Percentiles rank a stretch among this genome's conserved stretches.
Conservation (phyloP, 2,113 vertebrate species). For the Marmota flaviventris region DNA sequence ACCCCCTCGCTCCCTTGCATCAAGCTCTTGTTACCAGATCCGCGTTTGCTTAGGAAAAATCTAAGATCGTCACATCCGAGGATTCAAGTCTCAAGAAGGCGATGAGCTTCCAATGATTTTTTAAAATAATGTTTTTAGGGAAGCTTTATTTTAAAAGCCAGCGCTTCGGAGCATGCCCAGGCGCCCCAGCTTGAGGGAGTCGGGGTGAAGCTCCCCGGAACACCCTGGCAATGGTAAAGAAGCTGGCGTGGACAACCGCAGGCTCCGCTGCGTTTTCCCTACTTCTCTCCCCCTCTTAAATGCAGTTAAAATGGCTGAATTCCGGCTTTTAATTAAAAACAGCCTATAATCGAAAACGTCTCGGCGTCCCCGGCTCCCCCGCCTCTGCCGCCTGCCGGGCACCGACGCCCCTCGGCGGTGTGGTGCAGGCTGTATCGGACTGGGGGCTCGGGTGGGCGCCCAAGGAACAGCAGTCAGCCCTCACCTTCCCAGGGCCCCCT, state of each 20-base stretch:
- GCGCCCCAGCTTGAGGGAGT: slow-evolving; percentile 59
- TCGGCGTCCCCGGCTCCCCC: slow-evolving; percentile 50
- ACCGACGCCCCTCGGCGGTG: slow-evolving; percentile 2
- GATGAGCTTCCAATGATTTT: slow-evolving; percentile 46
- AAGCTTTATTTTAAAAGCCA: slow-evolving; percentile 36
- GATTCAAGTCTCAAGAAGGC: slow-evolving; percentile 53
- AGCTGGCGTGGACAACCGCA: slow-evolving; percentile 58
- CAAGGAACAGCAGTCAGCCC: not conserved
- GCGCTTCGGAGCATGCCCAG: not conserved
- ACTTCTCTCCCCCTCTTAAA: slow-evolving; percentile 70
- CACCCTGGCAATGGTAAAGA: not conserved
- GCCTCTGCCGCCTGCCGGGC: slow-evolving; percentile 4
- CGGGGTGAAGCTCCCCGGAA: slow-evolving; percentile 46
- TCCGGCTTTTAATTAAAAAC: slow-evolving; percentile 89
- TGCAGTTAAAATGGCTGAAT: slow-evolving; percentile 86
- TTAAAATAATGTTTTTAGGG: not conserved
- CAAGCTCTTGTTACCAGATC: slow-evolving; percentile 73
- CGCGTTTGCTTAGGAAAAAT: slow-evolving; percentile 79
- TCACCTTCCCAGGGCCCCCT: not conserved
- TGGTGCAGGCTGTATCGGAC: not conserved
- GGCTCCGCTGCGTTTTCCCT: not conserved
- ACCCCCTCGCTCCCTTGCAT: slow-evolving; percentile 8
- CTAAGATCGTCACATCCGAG: slow-evolving; percentile 76
- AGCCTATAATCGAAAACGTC: slow-evolving; percentile 78
- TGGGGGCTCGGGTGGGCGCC: slow-evolving; percentile 1